Base-by-base conservation (phyloP, 2,797 vertebrate genomes). In the Silurus aristotelis region DNA sequence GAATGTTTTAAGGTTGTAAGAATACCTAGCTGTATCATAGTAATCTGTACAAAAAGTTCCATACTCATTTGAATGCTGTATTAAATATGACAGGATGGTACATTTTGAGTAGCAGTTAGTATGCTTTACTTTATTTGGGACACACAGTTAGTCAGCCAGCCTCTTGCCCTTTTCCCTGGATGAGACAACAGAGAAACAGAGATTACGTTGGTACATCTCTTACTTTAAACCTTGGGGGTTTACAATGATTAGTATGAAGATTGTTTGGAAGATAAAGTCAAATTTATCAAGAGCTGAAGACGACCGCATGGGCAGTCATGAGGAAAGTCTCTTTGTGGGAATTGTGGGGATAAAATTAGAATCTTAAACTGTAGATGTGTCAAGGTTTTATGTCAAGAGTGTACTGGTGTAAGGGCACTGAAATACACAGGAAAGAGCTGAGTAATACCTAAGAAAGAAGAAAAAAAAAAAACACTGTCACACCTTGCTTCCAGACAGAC, bases 151-250 rank as follows among this genome's bases (percentile, higher is more conserved):
- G 15, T 66, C 48, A 52, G 64, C 72, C 80, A 48, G 60, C 80
- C 71, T 14, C 64, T 73, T 79, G 9, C 25, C 79, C 63, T 85
- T 71, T 87, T 82, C 87, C 87, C 83, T 22, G 64, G 75, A 89
- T 86, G 27, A 52, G 60, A 82, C 31, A 19, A 80, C 64, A 38
- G 63, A 84, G 66, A 56, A 72, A 58, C n/a, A 75, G 46, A 87
- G 55, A 63, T 27, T 12, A 56, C n/a, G 5, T 52, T 82, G 27
- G 5, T 56, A 56, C 31, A 58, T 15, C 52, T 43, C 13, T 67
- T 71, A 43, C 27, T 71, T 60, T 82, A 71, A 71, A 71, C 1
- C 17, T 22, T 25, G 71, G 61, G 27, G 22, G 76, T 27, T 22
- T 46, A 7, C 27, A 19, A 22, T 38, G 55, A 76, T 77, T 20